Conservation (phyloP, 2,113 vertebrate genomes). For the Mellivora capensis region DNA sequence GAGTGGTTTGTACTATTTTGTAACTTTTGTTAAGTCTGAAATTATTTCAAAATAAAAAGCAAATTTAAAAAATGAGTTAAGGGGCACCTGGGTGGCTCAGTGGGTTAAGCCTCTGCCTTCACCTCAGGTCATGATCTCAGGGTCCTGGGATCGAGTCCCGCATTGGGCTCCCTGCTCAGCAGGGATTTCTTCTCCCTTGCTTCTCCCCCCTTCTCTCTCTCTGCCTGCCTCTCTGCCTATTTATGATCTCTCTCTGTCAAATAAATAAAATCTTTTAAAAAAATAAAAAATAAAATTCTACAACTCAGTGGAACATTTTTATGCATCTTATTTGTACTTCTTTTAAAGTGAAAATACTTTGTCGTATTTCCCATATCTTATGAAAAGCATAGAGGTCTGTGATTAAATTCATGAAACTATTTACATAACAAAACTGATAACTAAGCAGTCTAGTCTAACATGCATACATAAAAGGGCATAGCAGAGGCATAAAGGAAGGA, state of each 20-base stretch:
- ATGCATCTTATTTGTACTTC: slow-evolving; percentile 9
- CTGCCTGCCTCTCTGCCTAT: too few relatives aligned
- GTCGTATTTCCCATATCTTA: slow-evolving; percentile 6
- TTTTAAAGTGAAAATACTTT: slow-evolving; percentile 16
- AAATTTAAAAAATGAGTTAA: background rate
- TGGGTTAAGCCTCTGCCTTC: too few relatives aligned
- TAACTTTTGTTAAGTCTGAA: slow-evolving; percentile 11
- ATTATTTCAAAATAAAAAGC: background rate
- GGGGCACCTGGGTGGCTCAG: too few relatives aligned
- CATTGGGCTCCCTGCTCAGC: too few relatives aligned
- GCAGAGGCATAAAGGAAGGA: background rate
- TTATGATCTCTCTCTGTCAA: too few relatives aligned
- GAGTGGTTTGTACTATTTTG: background rate
- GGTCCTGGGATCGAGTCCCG: too few relatives aligned
- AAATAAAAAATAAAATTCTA: background rate
- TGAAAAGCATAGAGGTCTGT: background rate
- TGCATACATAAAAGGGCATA: background rate
- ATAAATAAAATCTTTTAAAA: too few relatives aligned
- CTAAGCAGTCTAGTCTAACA: background rate
- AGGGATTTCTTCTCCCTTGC: too few relatives aligned
- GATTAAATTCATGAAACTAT: slow-evolving; percentile 35
- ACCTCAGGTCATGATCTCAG: too few relatives aligned
- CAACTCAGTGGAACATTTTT: background rate
- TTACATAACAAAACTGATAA: slow-evolving; percentile 25
- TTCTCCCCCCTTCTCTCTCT: too few relatives aligned